Evolutionary conservation across 2,888 invertebrate species (phyloP).

Genomic region (Oscheius sp.): DNA sequence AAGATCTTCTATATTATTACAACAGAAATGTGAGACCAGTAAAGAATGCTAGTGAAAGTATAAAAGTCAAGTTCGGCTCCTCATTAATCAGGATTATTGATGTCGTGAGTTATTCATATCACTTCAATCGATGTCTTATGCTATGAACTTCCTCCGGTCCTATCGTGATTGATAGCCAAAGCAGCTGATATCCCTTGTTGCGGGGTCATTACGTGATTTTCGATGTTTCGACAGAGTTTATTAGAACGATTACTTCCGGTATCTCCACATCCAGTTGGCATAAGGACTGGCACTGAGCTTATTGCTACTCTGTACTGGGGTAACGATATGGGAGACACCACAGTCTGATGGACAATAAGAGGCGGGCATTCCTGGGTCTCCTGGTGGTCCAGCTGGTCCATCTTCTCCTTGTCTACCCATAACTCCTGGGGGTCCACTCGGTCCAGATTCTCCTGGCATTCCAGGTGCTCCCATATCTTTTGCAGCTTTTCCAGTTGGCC

Average conservation of each 20-base stretch:
- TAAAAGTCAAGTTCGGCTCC: slow-evolving; percentile 69
- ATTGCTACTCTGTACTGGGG: background rate
- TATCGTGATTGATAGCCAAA: no score
- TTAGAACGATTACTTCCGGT: background rate
- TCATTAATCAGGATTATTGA: slow-evolving; percentile 69
- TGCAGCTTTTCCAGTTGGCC: slow-evolving; percentile 53
- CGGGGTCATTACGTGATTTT: no score
- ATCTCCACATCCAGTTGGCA: slow-evolving; percentile 7
- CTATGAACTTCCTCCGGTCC: no score
- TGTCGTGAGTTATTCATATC: slow-evolving; percentile 63
- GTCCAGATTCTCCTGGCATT: slow-evolving; percentile 56
- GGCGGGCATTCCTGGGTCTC: slow-evolving; percentile 62
- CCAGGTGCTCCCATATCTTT: slow-evolving; percentile 33
- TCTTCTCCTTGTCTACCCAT: slow-evolving; percentile 56
- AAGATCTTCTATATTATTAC: slow-evolving; percentile 70
- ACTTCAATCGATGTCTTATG: no score
- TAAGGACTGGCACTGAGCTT: slow-evolving; percentile 1
- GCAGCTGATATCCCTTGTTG: no score
- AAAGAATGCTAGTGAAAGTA: slow-evolving; percentile 66
- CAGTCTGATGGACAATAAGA: slow-evolving; percentile 60
- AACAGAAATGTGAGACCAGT: slow-evolving; percentile 68
- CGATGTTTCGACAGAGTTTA: no score
- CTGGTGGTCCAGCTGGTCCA: slow-evolving; percentile 65
- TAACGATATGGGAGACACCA: slow-evolving; percentile 49
- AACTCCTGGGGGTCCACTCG: slow-evolving; percentile 59